Percentiles rank a stretch among this genome's conserved stretches.
These are phyloP conservation scores for Ips typographus DNA, from an alignment of 1,140 invertebrate species.

Conservation along the genomic window DNA sequence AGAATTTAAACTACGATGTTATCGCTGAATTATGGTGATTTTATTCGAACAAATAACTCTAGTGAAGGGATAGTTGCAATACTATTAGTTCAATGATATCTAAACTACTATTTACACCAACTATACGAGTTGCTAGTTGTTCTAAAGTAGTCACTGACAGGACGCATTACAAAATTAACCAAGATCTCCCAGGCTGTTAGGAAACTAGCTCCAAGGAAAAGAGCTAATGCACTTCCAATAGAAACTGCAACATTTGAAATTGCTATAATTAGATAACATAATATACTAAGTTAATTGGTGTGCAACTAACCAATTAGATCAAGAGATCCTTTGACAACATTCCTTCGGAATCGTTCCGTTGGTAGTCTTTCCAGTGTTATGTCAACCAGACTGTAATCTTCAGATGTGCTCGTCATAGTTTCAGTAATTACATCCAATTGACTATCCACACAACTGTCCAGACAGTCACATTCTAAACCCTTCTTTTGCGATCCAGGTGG, in stretches of 20 bases:
- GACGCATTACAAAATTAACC: slow-evolving; percentile 52
- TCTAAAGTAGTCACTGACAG: slow-evolving; percentile 12
- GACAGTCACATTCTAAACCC: slow-evolving; percentile 53
- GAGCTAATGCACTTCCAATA: slow-evolving; percentile 55
- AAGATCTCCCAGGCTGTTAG: slow-evolving; percentile 56
- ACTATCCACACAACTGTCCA: slow-evolving; percentile 58
- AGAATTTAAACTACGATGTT: not conserved
- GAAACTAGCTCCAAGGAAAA: slow-evolving; percentile 57
- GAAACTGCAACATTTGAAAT: slow-evolving; percentile 50
- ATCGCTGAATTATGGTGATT: not conserved
- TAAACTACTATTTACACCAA: not conserved
- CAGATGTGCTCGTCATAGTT: slow-evolving; percentile 42
- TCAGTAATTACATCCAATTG: slow-evolving; percentile 52
- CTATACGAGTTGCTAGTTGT: not conserved
- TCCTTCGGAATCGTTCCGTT: slow-evolving; percentile 55
- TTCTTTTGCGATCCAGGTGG: slow-evolving; percentile 49
- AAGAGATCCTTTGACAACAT: slow-evolving; percentile 55
- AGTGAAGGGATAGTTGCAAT: too few relatives aligned
- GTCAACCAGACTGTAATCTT: slow-evolving; percentile 48
- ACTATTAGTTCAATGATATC: not conserved
- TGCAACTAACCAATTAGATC: slow-evolving; percentile 53
- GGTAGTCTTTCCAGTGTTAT: slow-evolving; percentile 52
- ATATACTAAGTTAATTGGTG: not conserved
- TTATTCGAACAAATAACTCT: not conserved
- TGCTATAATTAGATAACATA: slow-evolving; percentile 4